These are phyloP conservation scores for Notechis scutatus DNA, from an alignment of 2,113 vertebrate species.

Conservation along the genomic window DNA sequence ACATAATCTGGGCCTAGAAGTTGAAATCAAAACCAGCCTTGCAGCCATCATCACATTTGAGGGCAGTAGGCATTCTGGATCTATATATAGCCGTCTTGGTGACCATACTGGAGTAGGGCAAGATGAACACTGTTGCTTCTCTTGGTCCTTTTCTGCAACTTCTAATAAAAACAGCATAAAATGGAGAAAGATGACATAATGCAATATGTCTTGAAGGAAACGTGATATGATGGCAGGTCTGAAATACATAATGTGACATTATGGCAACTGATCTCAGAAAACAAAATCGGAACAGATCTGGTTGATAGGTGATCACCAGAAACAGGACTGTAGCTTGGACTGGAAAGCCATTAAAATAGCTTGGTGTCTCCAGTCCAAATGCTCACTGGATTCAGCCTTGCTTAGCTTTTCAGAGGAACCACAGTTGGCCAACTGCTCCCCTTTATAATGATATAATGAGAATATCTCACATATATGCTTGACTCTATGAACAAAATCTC, in stretches of 20 bases:
- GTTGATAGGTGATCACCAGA: background rate
- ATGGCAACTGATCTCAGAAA: background rate
- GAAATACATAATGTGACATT: background rate
- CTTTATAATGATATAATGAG: background rate
- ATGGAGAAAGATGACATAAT: background rate
- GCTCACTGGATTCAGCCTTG: background rate
- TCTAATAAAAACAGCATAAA: background rate
- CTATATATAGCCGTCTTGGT: background rate
- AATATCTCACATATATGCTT: background rate
- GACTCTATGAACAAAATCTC: conserved; percentile 3
- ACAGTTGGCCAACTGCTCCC: background rate
- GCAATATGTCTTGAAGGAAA: background rate
- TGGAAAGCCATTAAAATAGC: background rate
- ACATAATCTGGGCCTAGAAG: background rate
- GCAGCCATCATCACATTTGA: background rate
- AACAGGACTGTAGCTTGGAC: background rate
- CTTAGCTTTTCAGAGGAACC: background rate
- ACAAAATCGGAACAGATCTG: background rate
- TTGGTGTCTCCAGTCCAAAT: background rate
- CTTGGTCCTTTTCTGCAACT: background rate
- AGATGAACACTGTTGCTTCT: background rate
- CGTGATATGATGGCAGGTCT: background rate
- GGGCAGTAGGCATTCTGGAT: background rate
- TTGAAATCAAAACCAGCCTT: background rate
- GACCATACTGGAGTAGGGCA: background rate